Evolutionary conservation across 2,113 vertebrate genomes (phyloP).

Genomic region (Sardina pilchardus): DNA sequence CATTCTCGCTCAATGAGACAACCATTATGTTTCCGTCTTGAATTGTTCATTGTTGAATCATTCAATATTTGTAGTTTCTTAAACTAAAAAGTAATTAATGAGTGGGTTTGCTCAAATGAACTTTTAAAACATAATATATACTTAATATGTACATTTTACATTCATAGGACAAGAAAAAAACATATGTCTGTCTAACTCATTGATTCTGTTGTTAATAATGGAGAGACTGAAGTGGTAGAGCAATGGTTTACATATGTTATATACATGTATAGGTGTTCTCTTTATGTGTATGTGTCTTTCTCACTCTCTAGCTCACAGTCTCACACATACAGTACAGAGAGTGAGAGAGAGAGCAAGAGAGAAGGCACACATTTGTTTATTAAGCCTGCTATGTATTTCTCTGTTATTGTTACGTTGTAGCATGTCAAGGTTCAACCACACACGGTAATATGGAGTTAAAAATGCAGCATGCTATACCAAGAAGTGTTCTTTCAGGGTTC

Average conservation of each 20-base stretch:
- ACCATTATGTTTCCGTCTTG: background rate
- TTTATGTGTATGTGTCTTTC: background rate
- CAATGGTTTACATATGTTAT: conserved; percentile 61
- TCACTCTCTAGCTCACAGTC: no score
- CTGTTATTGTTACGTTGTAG: background rate
- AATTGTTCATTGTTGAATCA: background rate
- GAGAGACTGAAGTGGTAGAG: conserved; percentile 38
- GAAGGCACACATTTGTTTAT: background rate
- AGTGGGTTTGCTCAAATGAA: background rate
- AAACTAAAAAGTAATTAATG: background rate
- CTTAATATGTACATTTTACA: background rate
- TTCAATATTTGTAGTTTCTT: background rate
- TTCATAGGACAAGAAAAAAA: background rate
- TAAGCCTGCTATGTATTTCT: background rate
- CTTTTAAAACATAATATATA: background rate
- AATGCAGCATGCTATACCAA: background rate
- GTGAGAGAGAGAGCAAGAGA: no score
- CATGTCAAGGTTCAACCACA: background rate
- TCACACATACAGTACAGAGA: no score
- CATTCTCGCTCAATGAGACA: background rate
- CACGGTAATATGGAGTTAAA: background rate
- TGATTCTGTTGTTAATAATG: background rate
- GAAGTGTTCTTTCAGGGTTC: background rate
- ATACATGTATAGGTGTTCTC: conserved; percentile 48
- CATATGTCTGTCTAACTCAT: background rate